These are phyloP conservation scores for Neomonachus schauinslandi DNA, from an alignment of 2,113 vertebrate species.

Conservation along the genomic window DNA sequence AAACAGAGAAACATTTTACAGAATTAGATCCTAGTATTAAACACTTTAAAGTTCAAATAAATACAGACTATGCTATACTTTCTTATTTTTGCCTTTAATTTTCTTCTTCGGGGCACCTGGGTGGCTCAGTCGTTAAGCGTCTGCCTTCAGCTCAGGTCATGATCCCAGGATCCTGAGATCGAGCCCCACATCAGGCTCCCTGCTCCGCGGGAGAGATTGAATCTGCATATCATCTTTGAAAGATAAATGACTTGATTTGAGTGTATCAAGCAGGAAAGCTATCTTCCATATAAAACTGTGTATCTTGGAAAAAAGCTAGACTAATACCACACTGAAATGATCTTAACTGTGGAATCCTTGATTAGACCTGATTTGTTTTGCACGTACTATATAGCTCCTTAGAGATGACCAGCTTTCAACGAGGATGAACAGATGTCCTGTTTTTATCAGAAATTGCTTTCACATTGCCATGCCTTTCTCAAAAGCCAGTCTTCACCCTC, in stretches of 20 bases:
- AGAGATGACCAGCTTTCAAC: conserved; percentile 54
- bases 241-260: conserved; percentile 65
- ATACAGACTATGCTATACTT: not conserved
- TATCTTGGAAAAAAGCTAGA: conserved; percentile 67
- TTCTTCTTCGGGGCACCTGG: not conserved
- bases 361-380: not conserved
- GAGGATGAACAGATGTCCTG: conserved; percentile 34
- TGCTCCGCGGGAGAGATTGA: not conserved
- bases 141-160: too few relatives aligned
- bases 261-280: not conserved
- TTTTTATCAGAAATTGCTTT: conserved; percentile 64
- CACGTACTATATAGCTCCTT: conserved; percentile 15
- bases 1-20: not conserved
- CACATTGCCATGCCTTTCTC: not conserved
- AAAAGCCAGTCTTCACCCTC: conserved; percentile 6
- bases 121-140: too few relatives aligned
- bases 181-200: too few relatives aligned
- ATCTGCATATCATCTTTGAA: conserved; percentile 71
- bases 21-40: not conserved
- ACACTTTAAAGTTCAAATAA: not conserved
- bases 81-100: not conserved
- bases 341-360: conserved; percentile 58
- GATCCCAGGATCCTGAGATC: too few relatives aligned
- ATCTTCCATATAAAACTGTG: conserved; percentile 67
- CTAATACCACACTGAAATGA: conserved; percentile 65